Conservation (phyloP, 2,888 invertebrate genomes). For the Drosophila recens region DNA sequence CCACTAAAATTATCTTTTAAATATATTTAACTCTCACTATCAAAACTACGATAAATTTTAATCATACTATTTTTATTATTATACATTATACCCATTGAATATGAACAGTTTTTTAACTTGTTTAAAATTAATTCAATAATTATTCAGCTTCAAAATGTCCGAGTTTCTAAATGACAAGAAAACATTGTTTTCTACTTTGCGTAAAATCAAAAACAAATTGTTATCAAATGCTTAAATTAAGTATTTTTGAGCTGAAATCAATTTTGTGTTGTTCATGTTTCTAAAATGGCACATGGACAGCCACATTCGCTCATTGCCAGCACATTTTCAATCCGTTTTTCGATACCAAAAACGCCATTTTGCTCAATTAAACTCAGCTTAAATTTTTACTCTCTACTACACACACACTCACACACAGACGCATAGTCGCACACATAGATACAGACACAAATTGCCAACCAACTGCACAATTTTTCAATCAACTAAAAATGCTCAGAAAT, state of each 20-base stretch:
- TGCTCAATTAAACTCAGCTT: conserved; percentile 75
- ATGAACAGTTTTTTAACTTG: background rate
- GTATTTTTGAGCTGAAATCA: background rate
- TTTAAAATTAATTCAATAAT: background rate
- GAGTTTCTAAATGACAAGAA: background rate
- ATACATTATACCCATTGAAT: too few species aligned
- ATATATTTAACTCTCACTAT: background rate
- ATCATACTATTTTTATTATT: background rate
- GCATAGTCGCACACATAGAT: conserved; percentile 2
- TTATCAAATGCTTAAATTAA: background rate
- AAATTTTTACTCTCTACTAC: conserved; percentile 38
- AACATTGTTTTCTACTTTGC: background rate
- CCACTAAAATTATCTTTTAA: background rate
- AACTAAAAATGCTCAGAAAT: conserved; percentile 77
- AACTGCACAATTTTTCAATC: conserved; percentile 80
- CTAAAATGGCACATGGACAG: conserved; percentile 14
- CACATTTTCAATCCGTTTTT: conserved; percentile 52
- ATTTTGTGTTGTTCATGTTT: background rate
- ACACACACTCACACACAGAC: conserved; percentile 8
- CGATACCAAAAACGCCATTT: conserved; percentile 41
- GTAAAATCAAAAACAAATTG: background rate
- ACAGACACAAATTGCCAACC: conserved; percentile 60
- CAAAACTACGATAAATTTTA: background rate
- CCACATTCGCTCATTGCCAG: conserved; percentile 38
- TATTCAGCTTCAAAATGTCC: background rate